Evolutionary conservation across 64 coral and sea anemone species (phyloP).

Genomic region (Orbicella faveolata): DNA sequence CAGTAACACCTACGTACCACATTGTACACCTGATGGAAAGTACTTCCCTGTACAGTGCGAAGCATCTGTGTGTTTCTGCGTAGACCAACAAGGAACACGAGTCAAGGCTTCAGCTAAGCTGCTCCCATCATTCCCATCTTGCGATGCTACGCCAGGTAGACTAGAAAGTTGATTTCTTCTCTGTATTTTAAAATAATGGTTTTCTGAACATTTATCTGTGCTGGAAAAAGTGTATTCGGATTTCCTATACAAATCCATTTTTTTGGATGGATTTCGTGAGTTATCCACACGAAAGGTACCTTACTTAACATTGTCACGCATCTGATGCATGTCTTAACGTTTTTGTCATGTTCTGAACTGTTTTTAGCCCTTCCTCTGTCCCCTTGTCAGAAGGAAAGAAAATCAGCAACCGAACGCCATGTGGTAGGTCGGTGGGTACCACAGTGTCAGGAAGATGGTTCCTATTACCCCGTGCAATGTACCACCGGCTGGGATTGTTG

Average conservation of each 20-base stretch:
- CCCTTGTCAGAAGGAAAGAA: constrained; percentile 69
- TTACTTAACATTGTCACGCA: no score
- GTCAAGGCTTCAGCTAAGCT: constrained; percentile 51
- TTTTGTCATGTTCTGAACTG: not conserved
- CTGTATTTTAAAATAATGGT: not conserved
- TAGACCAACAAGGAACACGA: constrained; percentile 70
- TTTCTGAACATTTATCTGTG: not conserved
- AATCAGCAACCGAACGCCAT: constrained; percentile 59
- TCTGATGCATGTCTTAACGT: not conserved
- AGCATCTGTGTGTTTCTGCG: constrained; percentile 69
- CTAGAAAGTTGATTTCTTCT: not conserved
- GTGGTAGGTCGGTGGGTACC: constrained; percentile 84
- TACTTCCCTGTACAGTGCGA: constrained; percentile 84
- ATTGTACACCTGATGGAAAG: constrained; percentile 68
- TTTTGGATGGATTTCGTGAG: no score
- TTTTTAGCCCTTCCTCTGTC: constrained; percentile 43
- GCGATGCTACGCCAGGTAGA: constrained; percentile 20
- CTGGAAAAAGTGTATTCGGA: no score
- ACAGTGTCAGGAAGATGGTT: constrained; percentile 76
- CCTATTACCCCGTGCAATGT: constrained; percentile 81
- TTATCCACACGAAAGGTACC: no score
- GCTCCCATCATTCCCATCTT: constrained; percentile 62
- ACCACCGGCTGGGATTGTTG: constrained; percentile 84
- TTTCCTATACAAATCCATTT: no score
- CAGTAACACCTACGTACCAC: constrained; percentile 34